Evolutionary conservation across 1,140 invertebrate species (phyloP), one percentile per base, ranked within the genome.

Genomic region (Caenorhabditis inopinata): DNA sequence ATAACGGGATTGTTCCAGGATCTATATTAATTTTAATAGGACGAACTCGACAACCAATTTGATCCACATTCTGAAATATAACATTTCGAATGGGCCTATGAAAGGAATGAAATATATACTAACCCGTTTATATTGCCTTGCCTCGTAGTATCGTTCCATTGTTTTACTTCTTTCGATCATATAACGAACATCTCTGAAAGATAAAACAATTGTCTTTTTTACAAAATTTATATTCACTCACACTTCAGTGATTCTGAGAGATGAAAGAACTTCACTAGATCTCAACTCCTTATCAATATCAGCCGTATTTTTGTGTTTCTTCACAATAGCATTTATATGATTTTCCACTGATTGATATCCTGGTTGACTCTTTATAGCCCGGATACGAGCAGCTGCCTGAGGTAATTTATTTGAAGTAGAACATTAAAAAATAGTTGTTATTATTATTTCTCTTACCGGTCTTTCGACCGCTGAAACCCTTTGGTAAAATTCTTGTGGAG

Each of bases 21-120:
- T 68, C 58, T 11, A 68, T 18, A 21, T 68, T 42, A 9, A 68
- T 68, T 9, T 68, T 68, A 12, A 68, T 42, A 3, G 58, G 58
- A 27, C 58, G 58, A 38, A 68, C 58, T 21, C 58, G 58, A 29
- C 58, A 68, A 11, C 58, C 58, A 9, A 68, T 68, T 21, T 68
- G 58, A 21, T 68, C 58, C 2, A 68, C 58, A 38, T 68, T 68
- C 58, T 68, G 32, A 68, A n/a, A n/a, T n/a, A n/a, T n/a, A n/a
- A 68, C 5, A 38, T 42, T 42, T 42, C 14, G 6, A 42, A 32
- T 42, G 29, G 29, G 27, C n/a, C n/a, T 3, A 35, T 32, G 1
- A 51, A 51, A 25, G 18, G 29, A n/a, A n/a, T 21, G 25, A 9
- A 38, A 12, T 9, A 29, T n/a, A 6, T 11, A 16, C 11, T 42